Conservation (phyloP, 2,888 invertebrate genomes). For the Bedellia somnulentella region DNA sequence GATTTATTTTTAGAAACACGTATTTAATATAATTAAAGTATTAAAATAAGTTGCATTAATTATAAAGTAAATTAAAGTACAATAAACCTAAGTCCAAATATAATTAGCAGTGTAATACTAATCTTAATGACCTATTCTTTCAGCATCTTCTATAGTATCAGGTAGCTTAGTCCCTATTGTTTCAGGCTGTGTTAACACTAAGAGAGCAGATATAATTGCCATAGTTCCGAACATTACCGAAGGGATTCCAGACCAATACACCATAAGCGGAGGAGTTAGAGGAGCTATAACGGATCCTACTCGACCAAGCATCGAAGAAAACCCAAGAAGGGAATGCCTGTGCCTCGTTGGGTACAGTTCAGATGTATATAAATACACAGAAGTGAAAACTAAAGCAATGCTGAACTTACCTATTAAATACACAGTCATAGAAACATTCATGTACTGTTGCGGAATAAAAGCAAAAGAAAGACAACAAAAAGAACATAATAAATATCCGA, state of each 20-base stretch:
- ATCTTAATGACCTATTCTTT: conserved; percentile 34
- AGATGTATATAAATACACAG: conserved; percentile 68
- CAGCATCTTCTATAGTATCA: conserved; percentile 49
- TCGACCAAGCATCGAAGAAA: conserved; percentile 72
- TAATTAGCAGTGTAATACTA: too few relatives aligned
- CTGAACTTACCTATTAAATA: conserved; percentile 67
- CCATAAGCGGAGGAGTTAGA: conserved; percentile 66
- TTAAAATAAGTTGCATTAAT: too few relatives aligned
- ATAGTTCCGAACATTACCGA: conserved; percentile 37
- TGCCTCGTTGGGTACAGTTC: conserved; percentile 73
- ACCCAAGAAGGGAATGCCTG: conserved; percentile 67
- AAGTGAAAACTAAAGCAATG: conserved; percentile 66
- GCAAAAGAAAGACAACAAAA: conserved; percentile 54
- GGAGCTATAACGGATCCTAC: conserved; percentile 72
- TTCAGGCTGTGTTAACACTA: conserved; percentile 43
- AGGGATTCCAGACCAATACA: conserved; percentile 42
- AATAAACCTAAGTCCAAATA: too few relatives aligned
- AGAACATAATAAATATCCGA: conserved; percentile 43
- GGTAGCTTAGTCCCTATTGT: conserved; percentile 37
- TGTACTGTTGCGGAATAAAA: conserved; percentile 36
- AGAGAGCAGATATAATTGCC: conserved; percentile 30
- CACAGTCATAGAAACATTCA: conserved; percentile 26
- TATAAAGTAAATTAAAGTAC: too few relatives aligned
- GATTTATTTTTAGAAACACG: too few relatives aligned
- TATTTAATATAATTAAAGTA: too few relatives aligned